Base-by-base conservation (phyloP, 2,797 vertebrate species). In the Ctenopoma multispine region DNA sequence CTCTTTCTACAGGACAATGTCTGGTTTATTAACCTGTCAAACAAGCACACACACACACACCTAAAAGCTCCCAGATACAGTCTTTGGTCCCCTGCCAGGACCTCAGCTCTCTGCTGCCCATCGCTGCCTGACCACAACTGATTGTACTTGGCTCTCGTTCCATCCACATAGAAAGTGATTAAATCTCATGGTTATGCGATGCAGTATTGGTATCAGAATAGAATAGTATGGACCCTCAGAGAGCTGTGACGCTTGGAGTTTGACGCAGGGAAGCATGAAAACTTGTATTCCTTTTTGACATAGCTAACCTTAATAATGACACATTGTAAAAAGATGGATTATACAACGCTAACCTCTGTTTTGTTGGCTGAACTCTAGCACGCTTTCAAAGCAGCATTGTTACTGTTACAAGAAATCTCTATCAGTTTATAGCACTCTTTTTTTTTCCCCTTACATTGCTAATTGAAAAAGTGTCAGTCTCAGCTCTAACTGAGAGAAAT, bases 1-100 rank as follows among this genome's bases (percentile, higher is more conserved):
- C 60, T 85, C 69, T 74, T 72, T 75, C 67, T 72, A 60, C 21
- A 60, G 82, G 56, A 82, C 80, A 83, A 63, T 36, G 50, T 73
- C 65, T 79, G 69, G 47, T 87, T 84, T 88, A 90, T 90, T 89
- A 89, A 89, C 77, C 81, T 84, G 84, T 86, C 86, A 87, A 72
- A 82, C 49, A 63, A 31, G 20, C 41, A n/a, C 17, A 59, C 63
- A 63, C 63, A 65, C 40, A 54, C 47, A 60, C 63, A 24, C 67
- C 50, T 43, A 46, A 72, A 87, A 61, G 50, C 63, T 63, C 46
- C 55, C 71, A 80, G 77, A 84, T 59, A 59, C 56, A 79, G 76
- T 69, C 65, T 29, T 63, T 85, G 87, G 87, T 79, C 34, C 53
- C 15, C 56, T 53, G 86, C 87, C 86, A 88, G 72, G 17, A 1